Evolutionary conservation across 2,888 invertebrate species (phyloP).

Genomic region (Latheticus oryzae): DNA sequence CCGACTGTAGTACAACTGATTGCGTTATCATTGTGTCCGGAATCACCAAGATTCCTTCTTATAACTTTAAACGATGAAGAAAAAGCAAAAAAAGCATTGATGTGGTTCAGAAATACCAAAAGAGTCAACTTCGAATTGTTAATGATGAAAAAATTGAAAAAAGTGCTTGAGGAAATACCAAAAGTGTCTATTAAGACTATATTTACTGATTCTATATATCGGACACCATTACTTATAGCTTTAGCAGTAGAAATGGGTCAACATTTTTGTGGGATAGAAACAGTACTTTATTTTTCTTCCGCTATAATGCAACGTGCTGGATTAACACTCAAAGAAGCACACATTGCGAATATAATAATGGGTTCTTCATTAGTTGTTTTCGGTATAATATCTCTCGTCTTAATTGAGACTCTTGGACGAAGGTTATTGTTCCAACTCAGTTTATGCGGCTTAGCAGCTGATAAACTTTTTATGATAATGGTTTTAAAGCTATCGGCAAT

Average conservation of each 20-base stretch:
- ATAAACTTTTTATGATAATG: background rate
- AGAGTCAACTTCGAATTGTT: constrained; percentile 68
- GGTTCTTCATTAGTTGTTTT: background rate
- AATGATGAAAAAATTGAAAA: constrained; percentile 38
- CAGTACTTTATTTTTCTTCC: too few relatives aligned
- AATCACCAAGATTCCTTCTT: constrained; percentile 83
- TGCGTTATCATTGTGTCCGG: constrained; percentile 77
- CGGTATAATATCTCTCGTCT: background rate
- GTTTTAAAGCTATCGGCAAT: background rate
- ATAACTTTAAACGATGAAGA: constrained; percentile 76
- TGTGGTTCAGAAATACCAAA: constrained; percentile 81
- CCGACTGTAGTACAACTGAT: constrained; percentile 78
- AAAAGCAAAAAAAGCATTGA: constrained; percentile 79
- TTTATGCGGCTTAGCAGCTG: background rate
- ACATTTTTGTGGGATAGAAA: background rate
- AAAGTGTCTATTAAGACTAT: background rate
- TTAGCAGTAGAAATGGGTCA: background rate
- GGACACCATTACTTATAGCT: constrained; percentile 7
- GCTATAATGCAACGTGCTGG: too few relatives aligned
- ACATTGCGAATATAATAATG: too few relatives aligned
- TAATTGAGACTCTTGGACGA: background rate
- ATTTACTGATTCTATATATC: background rate
- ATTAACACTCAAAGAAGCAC: too few relatives aligned
- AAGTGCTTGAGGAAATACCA: constrained; percentile 62
- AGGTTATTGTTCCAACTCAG: background rate